These are phyloP conservation scores for Ovis canadensis DNA, from an alignment of 2,113 vertebrate genomes.

Conservation along the genomic window DNA sequence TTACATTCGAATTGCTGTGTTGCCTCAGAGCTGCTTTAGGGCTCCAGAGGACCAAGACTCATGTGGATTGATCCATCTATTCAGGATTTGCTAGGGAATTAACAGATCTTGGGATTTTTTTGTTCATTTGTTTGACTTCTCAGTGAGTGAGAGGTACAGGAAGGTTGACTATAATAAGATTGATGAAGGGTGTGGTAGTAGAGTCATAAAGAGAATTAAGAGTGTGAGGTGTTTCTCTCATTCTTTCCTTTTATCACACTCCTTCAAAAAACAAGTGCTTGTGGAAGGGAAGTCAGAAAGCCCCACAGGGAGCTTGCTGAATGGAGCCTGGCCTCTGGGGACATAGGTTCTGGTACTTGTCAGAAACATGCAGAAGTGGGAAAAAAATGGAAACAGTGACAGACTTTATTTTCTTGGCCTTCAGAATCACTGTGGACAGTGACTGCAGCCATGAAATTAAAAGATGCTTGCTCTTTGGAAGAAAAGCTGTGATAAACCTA, in stretches of 20 bases:
- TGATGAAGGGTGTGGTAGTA: background rate
- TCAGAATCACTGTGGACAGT: background rate
- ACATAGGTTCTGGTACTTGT: background rate
- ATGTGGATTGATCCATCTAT: background rate
- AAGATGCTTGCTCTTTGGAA: background rate
- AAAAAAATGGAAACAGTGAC: background rate
- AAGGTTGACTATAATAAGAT: background rate
- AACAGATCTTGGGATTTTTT: background rate
- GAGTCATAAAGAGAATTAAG: background rate
- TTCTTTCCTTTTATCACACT: background rate
- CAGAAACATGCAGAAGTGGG: background rate
- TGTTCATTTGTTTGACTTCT: background rate
- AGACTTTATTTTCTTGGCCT: background rate
- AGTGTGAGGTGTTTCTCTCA: background rate
- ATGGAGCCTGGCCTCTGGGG: background rate
- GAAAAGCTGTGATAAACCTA: background rate
- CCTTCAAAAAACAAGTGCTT: fast-evolving
- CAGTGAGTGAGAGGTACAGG: background rate
- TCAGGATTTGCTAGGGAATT: background rate
- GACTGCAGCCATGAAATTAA: background rate
- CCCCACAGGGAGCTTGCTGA: background rate
- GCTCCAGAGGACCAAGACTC: background rate
- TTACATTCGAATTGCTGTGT: background rate
- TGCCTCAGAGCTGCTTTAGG: background rate
- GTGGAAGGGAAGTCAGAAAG: background rate